Conservation (phyloP, 1,140 invertebrate genomes). For the Armadillidium nasatum region DNA sequence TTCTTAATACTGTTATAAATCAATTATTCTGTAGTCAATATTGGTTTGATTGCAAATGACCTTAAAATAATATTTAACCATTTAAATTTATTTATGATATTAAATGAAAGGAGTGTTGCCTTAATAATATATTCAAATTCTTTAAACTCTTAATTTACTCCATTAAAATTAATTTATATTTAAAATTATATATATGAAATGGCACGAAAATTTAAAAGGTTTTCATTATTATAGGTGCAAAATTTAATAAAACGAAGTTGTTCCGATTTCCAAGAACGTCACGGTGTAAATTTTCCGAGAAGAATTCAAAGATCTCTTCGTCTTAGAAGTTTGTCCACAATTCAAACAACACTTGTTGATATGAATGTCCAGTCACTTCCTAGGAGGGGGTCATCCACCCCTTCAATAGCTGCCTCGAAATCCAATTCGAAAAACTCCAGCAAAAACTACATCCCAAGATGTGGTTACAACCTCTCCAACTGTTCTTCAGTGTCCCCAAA, state of each 20-base stretch:
- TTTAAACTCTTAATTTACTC: too few relatives aligned
- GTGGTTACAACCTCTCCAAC: neutral
- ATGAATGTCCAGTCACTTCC: neutral
- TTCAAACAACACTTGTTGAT: neutral
- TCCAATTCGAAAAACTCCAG: neutral
- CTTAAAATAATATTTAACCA: too few relatives aligned
- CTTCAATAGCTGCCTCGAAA: neutral
- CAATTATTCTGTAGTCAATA: too few relatives aligned
- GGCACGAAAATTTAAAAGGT: too few relatives aligned
- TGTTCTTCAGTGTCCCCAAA: neutral
- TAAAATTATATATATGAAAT: too few relatives aligned
- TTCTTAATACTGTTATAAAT: too few relatives aligned
- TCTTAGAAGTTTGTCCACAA: neutral
- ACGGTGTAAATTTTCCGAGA: neutral
- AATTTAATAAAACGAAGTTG: neutral
- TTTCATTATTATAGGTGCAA: too few relatives aligned
- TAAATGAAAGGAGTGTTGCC: too few relatives aligned
- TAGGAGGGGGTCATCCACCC: neutral
- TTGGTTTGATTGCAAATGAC: too few relatives aligned
- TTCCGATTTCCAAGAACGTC: neutral
- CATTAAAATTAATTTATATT: too few relatives aligned
- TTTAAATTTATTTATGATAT: too few relatives aligned
- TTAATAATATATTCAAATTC: too few relatives aligned
- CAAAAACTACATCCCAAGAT: neutral
- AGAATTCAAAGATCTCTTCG: neutral